phyloP scores from a whole-genome alignment of 2,888 invertebrate species.

The Tricholauxania praeusta region DNA sequence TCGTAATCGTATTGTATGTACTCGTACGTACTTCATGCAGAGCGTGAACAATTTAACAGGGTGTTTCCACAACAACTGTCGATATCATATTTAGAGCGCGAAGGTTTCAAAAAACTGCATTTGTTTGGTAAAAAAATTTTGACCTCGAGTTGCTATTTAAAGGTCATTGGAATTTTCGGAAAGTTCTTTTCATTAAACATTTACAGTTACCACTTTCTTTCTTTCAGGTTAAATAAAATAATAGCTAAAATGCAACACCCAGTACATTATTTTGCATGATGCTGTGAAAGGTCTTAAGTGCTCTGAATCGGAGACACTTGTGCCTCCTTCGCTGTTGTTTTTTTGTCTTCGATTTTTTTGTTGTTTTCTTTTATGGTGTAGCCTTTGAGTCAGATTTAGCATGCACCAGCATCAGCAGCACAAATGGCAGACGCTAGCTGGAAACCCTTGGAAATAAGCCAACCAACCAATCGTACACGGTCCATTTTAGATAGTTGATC shows the following conservation, averaged over 20 bases:
- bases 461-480: slow-evolving; percentile 8
- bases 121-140: no score
- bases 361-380: not conserved
- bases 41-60: not conserved
- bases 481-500: slow-evolving; percentile 35
- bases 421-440: not conserved
- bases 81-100: no score
- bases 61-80: no score
- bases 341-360: not conserved
- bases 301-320: slow-evolving; percentile 13
- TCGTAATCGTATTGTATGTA: no score
- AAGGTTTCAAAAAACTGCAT: no score
- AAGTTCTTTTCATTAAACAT: no score
- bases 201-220: no score
- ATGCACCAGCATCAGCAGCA: not conserved
- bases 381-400: not conserved
- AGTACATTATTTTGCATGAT: not conserved
- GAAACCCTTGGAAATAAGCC: slow-evolving; percentile 12
- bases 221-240: no score
- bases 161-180: no score
- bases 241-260: not conserved
- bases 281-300: slow-evolving; percentile 17
- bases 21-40: slow-evolving; percentile 18
- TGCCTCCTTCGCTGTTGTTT: not conserved
- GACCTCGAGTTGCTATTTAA: no score